A percentile compares a stretch with the other conserved stretches of the same genome.
Conservation (phyloP, 2,888 invertebrate genomes). For the Pammene fasciana region DNA sequence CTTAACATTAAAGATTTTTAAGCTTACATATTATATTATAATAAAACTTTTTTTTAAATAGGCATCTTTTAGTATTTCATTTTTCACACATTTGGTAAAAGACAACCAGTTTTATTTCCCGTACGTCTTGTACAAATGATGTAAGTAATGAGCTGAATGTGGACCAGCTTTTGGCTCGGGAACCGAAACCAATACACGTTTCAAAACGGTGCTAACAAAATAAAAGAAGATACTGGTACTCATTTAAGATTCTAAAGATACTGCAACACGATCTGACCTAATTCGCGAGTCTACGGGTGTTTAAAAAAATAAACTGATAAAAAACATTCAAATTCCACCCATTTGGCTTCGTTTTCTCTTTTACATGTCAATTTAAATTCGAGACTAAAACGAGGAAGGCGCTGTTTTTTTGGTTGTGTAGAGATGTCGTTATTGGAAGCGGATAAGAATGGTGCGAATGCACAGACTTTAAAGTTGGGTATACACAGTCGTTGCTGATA, state of each 20-base stretch:
- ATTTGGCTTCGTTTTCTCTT: constrained; percentile 30
- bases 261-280: constrained; percentile 30
- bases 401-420: constrained; percentile 9
- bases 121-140: neutral
- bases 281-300: constrained; percentile 21
- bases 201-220: constrained; percentile 20
- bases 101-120: neutral
- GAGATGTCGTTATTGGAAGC: neutral
- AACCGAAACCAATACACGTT: constrained; percentile 9
- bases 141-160: constrained; percentile 3
- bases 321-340: constrained; percentile 28
- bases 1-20: too few relatives aligned
- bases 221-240: constrained; percentile 23
- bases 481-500: neutral
- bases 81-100: too few relatives aligned
- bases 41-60: too few relatives aligned
- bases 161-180: neutral
- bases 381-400: constrained; percentile 2
- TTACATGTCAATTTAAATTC: constrained; percentile 33
- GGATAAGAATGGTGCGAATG: neutral
- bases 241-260: constrained; percentile 27
- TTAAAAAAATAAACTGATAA: constrained; percentile 28
- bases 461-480: neutral
- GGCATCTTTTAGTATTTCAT: too few relatives aligned
- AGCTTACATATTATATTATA: too few relatives aligned